A percentile compares a stretch with the other conserved stretches of the same genome.
These are phyloP conservation scores for Diglossa cyanea DNA, from an alignment of 2,797 vertebrate species.

Conservation along the genomic window DNA sequence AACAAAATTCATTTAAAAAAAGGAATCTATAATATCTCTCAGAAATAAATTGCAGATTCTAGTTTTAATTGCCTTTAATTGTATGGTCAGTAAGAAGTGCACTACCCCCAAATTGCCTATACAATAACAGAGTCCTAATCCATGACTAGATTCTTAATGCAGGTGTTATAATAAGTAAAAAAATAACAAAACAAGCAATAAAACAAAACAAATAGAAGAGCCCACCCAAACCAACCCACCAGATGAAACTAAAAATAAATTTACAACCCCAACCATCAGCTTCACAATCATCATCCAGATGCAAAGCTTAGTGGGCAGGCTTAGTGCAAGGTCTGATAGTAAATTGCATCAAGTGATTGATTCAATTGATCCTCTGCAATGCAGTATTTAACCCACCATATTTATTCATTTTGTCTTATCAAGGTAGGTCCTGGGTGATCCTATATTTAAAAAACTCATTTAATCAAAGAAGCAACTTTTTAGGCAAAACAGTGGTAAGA, in stretches of 20 bases:
- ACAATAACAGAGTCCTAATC: neutral
- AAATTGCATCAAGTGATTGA: neutral
- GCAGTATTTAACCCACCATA: neutral
- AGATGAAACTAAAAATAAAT: neutral
- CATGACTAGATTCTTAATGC: rapidly evolving
- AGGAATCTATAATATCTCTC: neutral
- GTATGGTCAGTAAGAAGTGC: neutral
- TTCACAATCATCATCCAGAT: neutral
- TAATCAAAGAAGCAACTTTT: neutral
- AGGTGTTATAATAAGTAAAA: neutral
- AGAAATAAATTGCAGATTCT: neutral
- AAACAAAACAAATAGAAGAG: neutral
- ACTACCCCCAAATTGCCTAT: neutral
- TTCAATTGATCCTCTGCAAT: neutral
- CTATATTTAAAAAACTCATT: neutral
- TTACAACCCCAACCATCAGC: neutral
- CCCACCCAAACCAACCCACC: neutral
- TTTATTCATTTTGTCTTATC: neutral
- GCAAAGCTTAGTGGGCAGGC: neutral
- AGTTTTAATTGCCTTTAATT: neutral
- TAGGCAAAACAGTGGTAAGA: neutral
- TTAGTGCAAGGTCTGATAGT: neutral
- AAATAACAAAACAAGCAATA: neutral
- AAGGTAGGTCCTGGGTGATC: neutral
- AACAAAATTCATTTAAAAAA: neutral